phyloP scores from a whole-genome alignment of 2,888 invertebrate species.

The Chironomus tentans region DNA sequence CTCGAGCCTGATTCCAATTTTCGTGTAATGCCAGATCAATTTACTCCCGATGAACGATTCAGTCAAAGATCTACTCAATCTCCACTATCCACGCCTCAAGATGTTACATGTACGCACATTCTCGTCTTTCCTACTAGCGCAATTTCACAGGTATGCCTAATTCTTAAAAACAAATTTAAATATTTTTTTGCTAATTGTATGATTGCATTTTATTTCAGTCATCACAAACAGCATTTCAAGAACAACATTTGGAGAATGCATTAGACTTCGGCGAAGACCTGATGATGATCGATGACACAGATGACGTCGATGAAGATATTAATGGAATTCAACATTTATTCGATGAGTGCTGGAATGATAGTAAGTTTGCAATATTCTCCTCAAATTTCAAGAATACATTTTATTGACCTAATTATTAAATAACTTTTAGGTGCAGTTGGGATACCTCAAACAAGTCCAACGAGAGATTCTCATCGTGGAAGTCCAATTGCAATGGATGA shows the following conservation, averaged over 20 bases:
- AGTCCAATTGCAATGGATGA: conserved; percentile 46
- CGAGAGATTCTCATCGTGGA: conserved; percentile 45
- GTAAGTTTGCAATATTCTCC: conserved; percentile 33
- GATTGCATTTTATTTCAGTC: conserved; percentile 43
- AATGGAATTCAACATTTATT: conserved; percentile 72
- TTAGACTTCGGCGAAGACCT: conserved; percentile 54
- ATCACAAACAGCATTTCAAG: conserved; percentile 61
- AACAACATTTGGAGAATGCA: conserved; percentile 52
- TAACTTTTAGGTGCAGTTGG: conserved; percentile 29
- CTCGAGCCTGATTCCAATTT: conserved; percentile 84
- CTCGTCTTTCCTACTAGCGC: conserved; percentile 97
- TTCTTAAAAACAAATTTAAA: background rate
- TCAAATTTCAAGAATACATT: no score
- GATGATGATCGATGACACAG: conserved; percentile 39
- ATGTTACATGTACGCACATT: conserved; percentile 95
- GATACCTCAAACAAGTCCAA: conserved; percentile 50
- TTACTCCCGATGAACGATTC: conserved; percentile 90
- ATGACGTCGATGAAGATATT: conserved; percentile 56
- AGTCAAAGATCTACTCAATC: conserved; percentile 80
- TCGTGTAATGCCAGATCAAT: conserved; percentile 87
- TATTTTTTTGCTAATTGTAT: no score
- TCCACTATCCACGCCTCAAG: conserved; percentile 88
- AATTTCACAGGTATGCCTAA: conserved; percentile 66
- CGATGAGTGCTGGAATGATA: conserved; percentile 49
- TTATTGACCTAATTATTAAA: background rate